Evolutionary conservation across 1,140 invertebrate genomes (phyloP), one percentile per base, ranked within the genome.

Genomic region (Microplitis demolitor): DNA sequence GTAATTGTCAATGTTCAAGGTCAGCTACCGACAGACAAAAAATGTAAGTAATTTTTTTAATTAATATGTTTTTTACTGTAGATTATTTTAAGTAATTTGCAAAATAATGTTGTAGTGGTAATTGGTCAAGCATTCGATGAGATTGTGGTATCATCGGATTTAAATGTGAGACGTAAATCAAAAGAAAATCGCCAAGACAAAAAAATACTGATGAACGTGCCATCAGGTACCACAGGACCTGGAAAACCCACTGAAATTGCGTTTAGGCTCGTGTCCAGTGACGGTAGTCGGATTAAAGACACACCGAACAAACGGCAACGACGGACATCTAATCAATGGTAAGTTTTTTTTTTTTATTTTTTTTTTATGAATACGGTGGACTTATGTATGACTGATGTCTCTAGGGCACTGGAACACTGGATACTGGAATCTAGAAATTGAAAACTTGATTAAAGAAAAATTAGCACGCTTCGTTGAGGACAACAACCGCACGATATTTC

Each of bases 401-500:
- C 0, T 11, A 45, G 39, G 39, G 39, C 39, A 45, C 39, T 80
- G 77, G 75, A 69, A 75, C 64, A 78, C 78, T 72, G 77, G 77
- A 82, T 85, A 83, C 74, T 78, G 76, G 81, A 83, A 81, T 83
- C 82, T 74, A 75, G 82, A 77, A 82, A 83, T 79, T 76, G 73
- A 66, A 50, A 66, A 67, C n/a, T 54, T 0, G 63, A 71, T 62
- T 67, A 71, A n/a, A 58, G 35, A 83, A 80, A 85, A 78, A 82
- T 76, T 76, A 66, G 69, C 71, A 77, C 77, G 73, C 72, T 77
- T 78, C 66, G 71, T 24, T 73, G 73, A 78, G 75, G 78, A 79
- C 80, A 82, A 85, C 85, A 87, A 87, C 85, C 85, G 86, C 85
- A 87, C 86, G 84, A 83, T 77, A 80, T 77, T 82, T 82, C 39